Evolutionary conservation across 2,888 invertebrate genomes (phyloP), one percentile per base, ranked within the genome.

Genomic region (Calameuta filiformis): DNA sequence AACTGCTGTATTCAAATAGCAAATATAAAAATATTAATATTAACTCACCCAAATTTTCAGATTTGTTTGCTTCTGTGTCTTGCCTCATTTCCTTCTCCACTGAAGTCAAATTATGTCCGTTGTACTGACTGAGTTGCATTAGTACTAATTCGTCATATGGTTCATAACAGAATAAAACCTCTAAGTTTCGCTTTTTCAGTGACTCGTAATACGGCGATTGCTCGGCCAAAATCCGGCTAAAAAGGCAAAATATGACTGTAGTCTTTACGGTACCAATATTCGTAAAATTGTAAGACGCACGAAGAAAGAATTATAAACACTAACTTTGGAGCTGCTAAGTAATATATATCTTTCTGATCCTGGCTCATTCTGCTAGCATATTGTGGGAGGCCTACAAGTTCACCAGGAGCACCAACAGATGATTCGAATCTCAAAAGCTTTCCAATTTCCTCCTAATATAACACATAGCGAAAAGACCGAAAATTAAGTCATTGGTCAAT

Each of bases 111-210:
- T 93, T 93, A 85, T 95, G 94, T 74, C 95, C 94, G 82, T 95
- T 95, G 90, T 96, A 99, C 89, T 96, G 95, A 81, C 95, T 95
- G 78, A 99, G 92, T 87, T 98, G 98, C 94, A 98, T 95, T 33
- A 99, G 92, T 4, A 98, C 98, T 76, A 99, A 92, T 92, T 99
- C 99, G 91, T 99, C 99, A 86, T 98, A 98, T n/a, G 97, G 96
- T 89, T 99, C 99, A 87, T 97, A 98, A 88, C 98, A 97, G 92
- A 98, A 99, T 23, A 99, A 92, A 0, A 99, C 98, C 92, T 99
- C 98, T 9, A 96, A 94, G 84, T 97, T 95, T 76, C 95, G 95
- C 89, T 96, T 95, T 90, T 97, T 97, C 30, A 99, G 93, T 15
- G 97, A 96, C 92, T 99, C 99, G 87, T 96, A 97, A 91, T 99